Evolutionary conservation across 2,888 invertebrate species (phyloP).

Genomic region (Limnephilus rhombicus): DNA sequence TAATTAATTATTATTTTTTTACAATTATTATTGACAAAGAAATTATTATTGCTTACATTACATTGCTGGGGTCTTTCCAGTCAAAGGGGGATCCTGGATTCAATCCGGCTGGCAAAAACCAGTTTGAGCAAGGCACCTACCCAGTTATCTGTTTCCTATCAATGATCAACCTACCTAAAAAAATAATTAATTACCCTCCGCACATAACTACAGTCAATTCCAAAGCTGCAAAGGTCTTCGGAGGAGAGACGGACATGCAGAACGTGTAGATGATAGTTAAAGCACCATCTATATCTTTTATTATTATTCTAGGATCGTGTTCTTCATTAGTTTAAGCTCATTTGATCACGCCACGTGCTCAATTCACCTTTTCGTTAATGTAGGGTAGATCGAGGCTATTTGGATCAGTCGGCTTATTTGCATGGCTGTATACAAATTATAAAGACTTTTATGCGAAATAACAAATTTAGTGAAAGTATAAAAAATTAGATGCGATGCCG

Average conservation of each 20-base stretch:
- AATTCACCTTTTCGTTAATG: conserved; percentile 10
- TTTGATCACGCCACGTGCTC: conserved; percentile 44
- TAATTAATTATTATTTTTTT: no score
- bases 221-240: background rate
- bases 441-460: no score
- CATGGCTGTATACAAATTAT: no score
- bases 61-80: background rate
- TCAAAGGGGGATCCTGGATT: background rate
- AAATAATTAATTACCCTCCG: background rate
- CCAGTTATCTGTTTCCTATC: background rate
- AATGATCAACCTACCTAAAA: background rate
- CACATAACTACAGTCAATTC: background rate
- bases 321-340: conserved; percentile 60
- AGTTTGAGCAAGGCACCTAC: background rate
- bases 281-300: conserved; percentile 54
- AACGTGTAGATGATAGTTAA: conserved; percentile 23
- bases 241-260: background rate
- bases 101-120: background rate
- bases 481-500: no score
- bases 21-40: no score
- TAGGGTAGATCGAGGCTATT: background rate
- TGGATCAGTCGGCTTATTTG: no score
- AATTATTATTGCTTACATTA: background rate
- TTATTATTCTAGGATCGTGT: conserved; percentile 54
- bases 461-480: no score